phyloP scores from a whole-genome alignment of 2,888 invertebrate species.

The Campaea margaritaria region DNA sequence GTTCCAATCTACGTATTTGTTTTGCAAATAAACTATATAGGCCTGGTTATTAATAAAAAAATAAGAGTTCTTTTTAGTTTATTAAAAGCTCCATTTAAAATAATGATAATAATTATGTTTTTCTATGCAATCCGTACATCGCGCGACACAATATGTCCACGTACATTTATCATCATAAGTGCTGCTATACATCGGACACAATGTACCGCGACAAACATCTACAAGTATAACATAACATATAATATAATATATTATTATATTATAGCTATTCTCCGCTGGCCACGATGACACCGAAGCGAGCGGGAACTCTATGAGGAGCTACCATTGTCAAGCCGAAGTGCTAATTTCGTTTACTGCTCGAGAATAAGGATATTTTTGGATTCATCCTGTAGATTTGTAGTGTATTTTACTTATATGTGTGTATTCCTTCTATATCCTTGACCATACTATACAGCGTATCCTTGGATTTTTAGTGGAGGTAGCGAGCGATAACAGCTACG shows the following conservation, averaged over 20 bases:
- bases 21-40: too few species aligned
- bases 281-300: constrained; percentile 29
- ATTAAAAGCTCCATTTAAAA: too few species aligned
- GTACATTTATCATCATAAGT: constrained; percentile 81
- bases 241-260: constrained; percentile 31
- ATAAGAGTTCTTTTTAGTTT: too few species aligned
- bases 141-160: constrained; percentile 57
- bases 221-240: constrained; percentile 29
- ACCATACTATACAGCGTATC: too few species aligned
- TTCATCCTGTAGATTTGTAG: neutral
- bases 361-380: neutral
- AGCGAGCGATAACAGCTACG: too few species aligned
- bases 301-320: constrained; percentile 3
- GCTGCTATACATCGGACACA: constrained; percentile 59
- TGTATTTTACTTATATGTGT: too few species aligned
- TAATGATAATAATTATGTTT: neutral
- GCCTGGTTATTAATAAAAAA: too few species aligned
- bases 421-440: too few species aligned
- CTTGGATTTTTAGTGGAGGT: too few species aligned
- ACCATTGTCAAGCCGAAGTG: constrained; percentile 13
- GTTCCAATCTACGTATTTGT: too few species aligned
- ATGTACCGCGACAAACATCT: constrained; percentile 46
- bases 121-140: constrained; percentile 53
- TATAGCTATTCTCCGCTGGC: constrained; percentile 40
- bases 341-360: constrained; percentile 16